A percentile compares a stretch with the other conserved stretches of the same genome.
phyloP scores from a whole-genome alignment of 2,888 invertebrate species.

The Xanthorhoe designata region DNA sequence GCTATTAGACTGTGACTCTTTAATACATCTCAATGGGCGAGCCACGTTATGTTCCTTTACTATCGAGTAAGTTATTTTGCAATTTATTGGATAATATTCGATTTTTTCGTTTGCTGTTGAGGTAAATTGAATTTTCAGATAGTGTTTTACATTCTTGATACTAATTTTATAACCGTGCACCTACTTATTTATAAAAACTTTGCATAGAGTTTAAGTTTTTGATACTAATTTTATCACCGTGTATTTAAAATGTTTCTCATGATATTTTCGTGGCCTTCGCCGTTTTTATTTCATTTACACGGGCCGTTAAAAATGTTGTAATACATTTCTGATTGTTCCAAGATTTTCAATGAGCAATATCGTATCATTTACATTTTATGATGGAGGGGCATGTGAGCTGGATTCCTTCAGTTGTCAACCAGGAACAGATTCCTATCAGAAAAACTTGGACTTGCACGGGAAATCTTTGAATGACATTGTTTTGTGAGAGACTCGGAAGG shows the following conservation, averaged over 20 bases:
- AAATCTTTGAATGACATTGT: constrained; percentile 78
- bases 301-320: constrained; percentile 57
- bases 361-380: constrained; percentile 77
- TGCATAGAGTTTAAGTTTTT: too few species aligned
- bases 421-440: constrained; percentile 80
- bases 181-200: too few species aligned
- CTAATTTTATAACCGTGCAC: neutral
- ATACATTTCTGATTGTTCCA: constrained; percentile 57
- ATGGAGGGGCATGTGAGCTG: constrained; percentile 71
- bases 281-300: constrained; percentile 54
- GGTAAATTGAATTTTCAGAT: too few species aligned
- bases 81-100: too few species aligned
- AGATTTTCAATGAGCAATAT: constrained; percentile 69
- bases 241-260: too few species aligned
- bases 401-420: constrained; percentile 73
- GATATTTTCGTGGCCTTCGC: constrained; percentile 26
- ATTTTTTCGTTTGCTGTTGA: too few species aligned
- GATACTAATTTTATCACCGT: too few species aligned
- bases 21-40: too few species aligned
- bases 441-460: constrained; percentile 63
- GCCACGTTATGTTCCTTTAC: too few species aligned
- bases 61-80: too few species aligned
- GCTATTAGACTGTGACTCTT: too few species aligned
- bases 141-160: too few species aligned
- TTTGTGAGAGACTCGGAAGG: constrained; percentile 53